These are phyloP conservation scores for Brachionus rubens DNA, from an alignment of 1,140 invertebrate species.

Conservation along the genomic window DNA sequence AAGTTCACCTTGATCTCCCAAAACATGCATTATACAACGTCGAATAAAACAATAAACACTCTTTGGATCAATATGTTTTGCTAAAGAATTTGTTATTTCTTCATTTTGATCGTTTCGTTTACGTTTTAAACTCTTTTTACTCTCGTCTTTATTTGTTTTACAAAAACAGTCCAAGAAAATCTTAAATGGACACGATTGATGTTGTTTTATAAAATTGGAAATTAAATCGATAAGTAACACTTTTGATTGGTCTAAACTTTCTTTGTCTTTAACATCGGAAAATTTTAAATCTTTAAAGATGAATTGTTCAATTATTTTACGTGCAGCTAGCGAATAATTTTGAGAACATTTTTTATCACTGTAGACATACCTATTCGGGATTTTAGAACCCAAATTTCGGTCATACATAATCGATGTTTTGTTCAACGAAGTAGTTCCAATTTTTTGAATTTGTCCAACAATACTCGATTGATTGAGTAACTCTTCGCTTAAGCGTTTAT, in stretches of 20 bases:
- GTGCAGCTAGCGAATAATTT: not conserved
- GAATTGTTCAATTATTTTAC: not conserved
- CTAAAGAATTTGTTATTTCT: not conserved
- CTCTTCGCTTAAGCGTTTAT: not conserved
- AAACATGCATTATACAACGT: slow-evolving; percentile 17
- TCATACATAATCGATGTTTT: slow-evolving; percentile 31
- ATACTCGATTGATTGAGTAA: not conserved
- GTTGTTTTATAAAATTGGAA: not conserved
- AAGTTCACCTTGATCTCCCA: not conserved
- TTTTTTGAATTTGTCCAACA: not conserved
- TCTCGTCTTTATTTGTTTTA: not conserved
- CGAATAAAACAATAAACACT: slow-evolving; percentile 23
- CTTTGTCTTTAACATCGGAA: not conserved
- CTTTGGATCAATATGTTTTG: not conserved
- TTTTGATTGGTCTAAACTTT: not conserved
- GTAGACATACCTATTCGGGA: not conserved
- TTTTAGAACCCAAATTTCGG: slow-evolving; percentile 30
- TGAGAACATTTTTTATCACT: slow-evolving; percentile 14
- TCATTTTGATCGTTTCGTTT: not conserved
- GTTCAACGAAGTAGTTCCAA: not conserved
- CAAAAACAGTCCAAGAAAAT: slow-evolving; percentile 37
- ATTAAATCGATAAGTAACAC: not conserved
- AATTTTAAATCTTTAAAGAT: slow-evolving; percentile 1
- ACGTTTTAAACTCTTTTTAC: not conserved
- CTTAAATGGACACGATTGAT: slow-evolving; percentile 31